Percentiles rank a stretch among this genome's conserved stretches.
Evolutionary conservation across 2,797 vertebrate genomes (phyloP).

Genomic region (Helarctos malayanus): DNA sequence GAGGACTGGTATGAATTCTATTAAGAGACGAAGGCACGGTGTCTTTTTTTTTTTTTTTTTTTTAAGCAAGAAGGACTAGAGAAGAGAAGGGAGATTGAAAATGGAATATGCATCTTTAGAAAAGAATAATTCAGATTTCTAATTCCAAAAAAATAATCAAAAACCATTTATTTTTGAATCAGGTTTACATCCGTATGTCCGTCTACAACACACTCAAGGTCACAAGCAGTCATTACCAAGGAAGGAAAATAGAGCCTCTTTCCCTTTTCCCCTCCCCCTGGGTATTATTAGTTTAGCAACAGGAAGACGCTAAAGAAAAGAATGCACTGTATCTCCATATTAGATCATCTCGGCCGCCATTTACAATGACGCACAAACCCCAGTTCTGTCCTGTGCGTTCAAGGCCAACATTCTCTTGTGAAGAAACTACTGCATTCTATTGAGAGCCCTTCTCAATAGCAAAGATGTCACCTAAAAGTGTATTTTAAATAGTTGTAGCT

Average conservation of each 20-base stretch:
- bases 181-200: background rate
- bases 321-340: background rate
- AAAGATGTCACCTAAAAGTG: constrained; percentile 33
- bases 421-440: background rate
- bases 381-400: background rate
- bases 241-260: constrained; percentile 43
- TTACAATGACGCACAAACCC: background rate
- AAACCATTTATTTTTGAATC: background rate
- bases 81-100: background rate
- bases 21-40: background rate
- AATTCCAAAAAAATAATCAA: background rate
- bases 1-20: background rate
- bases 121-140: constrained; percentile 73
- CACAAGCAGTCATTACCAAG: background rate
- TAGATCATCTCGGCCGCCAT: background rate
- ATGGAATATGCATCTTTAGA: constrained; percentile 59
- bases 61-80: background rate
- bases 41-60: background rate
- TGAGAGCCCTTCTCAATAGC: background rate
- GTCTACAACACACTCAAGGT: background rate
- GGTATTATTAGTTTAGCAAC: background rate
- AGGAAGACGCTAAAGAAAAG: background rate
- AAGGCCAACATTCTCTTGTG: constrained; percentile 55
- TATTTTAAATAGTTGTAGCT: constrained; percentile 55
- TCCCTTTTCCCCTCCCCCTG: background rate